phyloP scores from a whole-genome alignment of 2,888 invertebrate genomes.

The Willowsia nigromaculata region DNA sequence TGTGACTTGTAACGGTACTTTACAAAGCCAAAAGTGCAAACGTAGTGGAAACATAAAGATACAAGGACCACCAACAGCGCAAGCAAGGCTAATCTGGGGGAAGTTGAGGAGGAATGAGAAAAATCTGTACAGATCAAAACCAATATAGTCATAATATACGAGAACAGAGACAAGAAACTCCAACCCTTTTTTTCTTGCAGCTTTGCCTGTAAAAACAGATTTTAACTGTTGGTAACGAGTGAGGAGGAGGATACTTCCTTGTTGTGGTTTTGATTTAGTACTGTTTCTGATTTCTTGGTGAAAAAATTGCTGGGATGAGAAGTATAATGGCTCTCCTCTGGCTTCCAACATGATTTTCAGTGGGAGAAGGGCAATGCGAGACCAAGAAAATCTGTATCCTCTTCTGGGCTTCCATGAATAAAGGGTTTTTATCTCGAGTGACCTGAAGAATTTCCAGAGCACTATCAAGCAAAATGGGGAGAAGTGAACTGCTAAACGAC shows the following conservation, averaged over 20 bases:
- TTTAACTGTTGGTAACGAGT: background rate
- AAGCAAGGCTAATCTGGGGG: slow-evolving; percentile 6
- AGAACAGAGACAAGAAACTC: background rate
- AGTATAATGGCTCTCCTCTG: background rate
- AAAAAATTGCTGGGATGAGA: background rate
- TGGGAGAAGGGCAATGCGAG: background rate
- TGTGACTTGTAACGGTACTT: too few species aligned
- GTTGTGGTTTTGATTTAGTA: background rate
- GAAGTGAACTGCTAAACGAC: background rate
- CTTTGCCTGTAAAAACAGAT: background rate
- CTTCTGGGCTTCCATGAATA: background rate
- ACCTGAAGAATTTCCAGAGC: too few species aligned
- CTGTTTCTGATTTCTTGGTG: too few species aligned
- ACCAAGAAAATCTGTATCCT: background rate
- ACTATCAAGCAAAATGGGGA: background rate
- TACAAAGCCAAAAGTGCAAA: too few species aligned
- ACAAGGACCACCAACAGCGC: background rate
- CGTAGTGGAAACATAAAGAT: background rate
- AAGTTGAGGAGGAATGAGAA: slow-evolving; percentile 20
- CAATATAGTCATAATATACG: too few species aligned
- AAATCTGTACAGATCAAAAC: background rate
- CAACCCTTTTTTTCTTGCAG: background rate
- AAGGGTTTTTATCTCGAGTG: background rate
- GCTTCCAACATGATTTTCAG: slow-evolving; percentile 35
- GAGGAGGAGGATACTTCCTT: background rate